phyloP scores from a whole-genome alignment of 2,113 vertebrate species.

The Perca schrenkii region DNA sequence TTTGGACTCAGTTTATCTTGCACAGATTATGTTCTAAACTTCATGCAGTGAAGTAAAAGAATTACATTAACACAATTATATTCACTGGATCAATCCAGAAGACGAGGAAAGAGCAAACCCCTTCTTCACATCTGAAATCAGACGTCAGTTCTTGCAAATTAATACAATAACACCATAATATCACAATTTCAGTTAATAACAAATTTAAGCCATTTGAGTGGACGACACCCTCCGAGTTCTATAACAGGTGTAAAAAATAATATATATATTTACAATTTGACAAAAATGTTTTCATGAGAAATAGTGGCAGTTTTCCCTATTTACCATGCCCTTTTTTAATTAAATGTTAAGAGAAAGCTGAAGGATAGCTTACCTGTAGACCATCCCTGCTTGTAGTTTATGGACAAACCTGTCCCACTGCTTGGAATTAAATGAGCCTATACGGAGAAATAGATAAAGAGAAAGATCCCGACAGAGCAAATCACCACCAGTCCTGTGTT shows the following conservation, averaged over 20 bases:
- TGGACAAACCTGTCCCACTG: background rate
- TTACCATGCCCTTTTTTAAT: background rate
- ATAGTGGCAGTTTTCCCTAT: background rate
- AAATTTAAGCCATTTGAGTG: background rate
- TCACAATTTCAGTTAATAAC: too few species aligned
- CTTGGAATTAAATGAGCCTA: conserved; percentile 61
- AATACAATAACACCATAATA: background rate
- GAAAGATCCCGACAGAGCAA: conserved; percentile 89
- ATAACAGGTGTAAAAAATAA: background rate
- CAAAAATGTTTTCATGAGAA: background rate
- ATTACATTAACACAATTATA: background rate
- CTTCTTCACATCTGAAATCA: background rate
- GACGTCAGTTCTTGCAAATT: background rate
- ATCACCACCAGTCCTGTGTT: conserved; percentile 88
- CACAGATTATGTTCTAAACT: background rate
- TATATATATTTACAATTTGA: background rate
- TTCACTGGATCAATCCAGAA: background rate
- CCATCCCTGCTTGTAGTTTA: background rate
- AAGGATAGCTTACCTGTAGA: background rate
- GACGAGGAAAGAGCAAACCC: background rate
- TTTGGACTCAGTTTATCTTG: background rate
- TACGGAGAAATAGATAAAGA: conserved; percentile 94
- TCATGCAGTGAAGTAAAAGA: too few species aligned
- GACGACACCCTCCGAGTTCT: background rate
- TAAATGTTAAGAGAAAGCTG: background rate